Evolutionary conservation across 2,797 vertebrate genomes (phyloP), one percentile per base, ranked within the genome.

Genomic region (Phalloptychus januarius): DNA sequence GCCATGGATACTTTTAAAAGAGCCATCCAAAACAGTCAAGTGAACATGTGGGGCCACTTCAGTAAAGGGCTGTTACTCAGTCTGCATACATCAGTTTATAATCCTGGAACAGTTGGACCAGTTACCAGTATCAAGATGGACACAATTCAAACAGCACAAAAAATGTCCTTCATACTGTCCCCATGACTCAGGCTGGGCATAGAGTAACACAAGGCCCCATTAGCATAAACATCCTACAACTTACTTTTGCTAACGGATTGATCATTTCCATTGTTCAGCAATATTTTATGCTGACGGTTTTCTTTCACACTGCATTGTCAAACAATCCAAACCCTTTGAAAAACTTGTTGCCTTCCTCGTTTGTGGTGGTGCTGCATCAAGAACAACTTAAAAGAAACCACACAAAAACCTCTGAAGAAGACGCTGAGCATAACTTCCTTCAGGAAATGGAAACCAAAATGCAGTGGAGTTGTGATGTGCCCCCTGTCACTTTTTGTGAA

Each of bases 11-110:
- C n/a, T 58, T 58, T 58, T 28, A 31, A 58, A 58, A 31, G n/a
- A 31, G n/a, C 54, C 54, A 15, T 31, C 5, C 28, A 15, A 15
- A 58, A 28, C 2, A 58, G 54, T 13, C 54, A 58, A 58, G n/a
- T 58, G n/a, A 15, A 58, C n/a, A 31, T 58, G 13, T 58, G 54
- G n/a, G 13, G 54, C n/a, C 31, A 5, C n/a, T 13, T n/a, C 52
- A 58, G 13, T 28, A 58, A 58, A 12, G 67, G 69, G 63, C 76
- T 50, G 78, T 52, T 50, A 69, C 25, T 54, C 50, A 54, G 50
- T 79, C 73, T 74, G 12, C 78, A 52, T 76, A 72, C 77, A 80
- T 85, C 84, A 76, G 75, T 88, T 45, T 78, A 63, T 80, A 81
- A 79, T 31, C n/a, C 54, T 28, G n/a, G 12, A 58, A 56, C 11